These are phyloP conservation scores for Bothrops jararaca DNA, from an alignment of 2,113 vertebrate species.

Conservation along the genomic window DNA sequence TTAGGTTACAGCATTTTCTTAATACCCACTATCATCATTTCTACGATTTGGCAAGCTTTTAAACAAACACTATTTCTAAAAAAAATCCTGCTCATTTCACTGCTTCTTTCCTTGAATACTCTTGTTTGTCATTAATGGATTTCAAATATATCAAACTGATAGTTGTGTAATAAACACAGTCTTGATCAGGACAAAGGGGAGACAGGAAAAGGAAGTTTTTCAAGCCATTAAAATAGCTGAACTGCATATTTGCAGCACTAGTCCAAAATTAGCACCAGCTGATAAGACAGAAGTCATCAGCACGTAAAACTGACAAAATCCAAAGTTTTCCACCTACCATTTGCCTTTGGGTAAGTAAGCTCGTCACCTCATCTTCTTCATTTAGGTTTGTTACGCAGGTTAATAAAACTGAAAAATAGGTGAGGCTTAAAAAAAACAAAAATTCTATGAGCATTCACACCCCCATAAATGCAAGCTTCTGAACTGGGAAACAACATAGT, in stretches of 20 bases:
- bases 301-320: neutral
- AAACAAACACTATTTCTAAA: constrained; percentile 55
- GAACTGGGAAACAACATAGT: neutral
- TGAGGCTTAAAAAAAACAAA: neutral
- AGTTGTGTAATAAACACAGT: neutral
- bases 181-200: constrained; percentile 33
- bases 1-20: constrained; percentile 66
- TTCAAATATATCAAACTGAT: constrained; percentile 9
- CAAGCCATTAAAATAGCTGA: neutral
- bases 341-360: neutral
- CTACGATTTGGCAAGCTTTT: constrained; percentile 60
- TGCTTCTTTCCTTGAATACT: constrained; percentile 44
- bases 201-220: neutral
- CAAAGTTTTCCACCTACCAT: neutral
- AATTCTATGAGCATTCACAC: neutral
- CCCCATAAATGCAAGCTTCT: neutral
- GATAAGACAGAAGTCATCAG: constrained; percentile 16
- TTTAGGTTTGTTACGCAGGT: neutral
- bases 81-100: constrained; percentile 47
- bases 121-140: constrained; percentile 57
- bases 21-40: constrained; percentile 55
- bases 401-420: neutral
- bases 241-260: neutral
- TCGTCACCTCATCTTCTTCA: neutral
- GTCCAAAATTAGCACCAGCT: neutral